Conservation (phyloP, 2,888 invertebrate genomes). For the Nipponacmea schrenckii region DNA sequence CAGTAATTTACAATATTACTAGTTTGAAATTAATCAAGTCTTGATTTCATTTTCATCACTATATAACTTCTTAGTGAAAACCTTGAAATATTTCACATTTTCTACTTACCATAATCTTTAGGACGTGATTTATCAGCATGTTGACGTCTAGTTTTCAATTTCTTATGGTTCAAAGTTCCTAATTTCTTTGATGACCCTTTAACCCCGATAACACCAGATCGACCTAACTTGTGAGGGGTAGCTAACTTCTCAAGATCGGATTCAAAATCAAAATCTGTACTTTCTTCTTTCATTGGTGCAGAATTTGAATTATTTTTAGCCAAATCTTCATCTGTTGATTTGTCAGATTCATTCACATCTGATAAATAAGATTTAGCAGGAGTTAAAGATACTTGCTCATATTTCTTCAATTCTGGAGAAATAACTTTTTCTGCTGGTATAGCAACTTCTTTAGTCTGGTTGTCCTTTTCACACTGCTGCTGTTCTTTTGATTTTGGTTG, state of each 20-base stretch:
- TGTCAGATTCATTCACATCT: slow-evolving; percentile 14
- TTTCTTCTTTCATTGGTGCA: slow-evolving; percentile 20
- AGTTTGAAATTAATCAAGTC: too few relatives aligned
- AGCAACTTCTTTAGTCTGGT: too few relatives aligned
- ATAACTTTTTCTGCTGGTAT: background rate
- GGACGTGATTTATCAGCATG: background rate
- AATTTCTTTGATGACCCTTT: slow-evolving; percentile 16
- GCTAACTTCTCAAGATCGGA: slow-evolving; percentile 36
- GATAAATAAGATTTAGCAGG: slow-evolving; percentile 8
- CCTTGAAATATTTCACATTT: too few relatives aligned
- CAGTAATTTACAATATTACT: too few relatives aligned
- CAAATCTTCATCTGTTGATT: slow-evolving; percentile 7
- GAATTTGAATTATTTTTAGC: background rate
- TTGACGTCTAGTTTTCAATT: slow-evolving; percentile 8
- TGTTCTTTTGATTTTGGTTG: too few relatives aligned
- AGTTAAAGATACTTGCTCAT: slow-evolving; percentile 11
- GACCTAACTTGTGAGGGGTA: slow-evolving; percentile 18
- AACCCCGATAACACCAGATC: slow-evolving; percentile 1
- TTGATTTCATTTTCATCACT: too few relatives aligned
- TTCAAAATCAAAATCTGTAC: slow-evolving; percentile 31
- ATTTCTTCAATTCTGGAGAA: slow-evolving; percentile 14
- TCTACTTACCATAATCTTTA: background rate
- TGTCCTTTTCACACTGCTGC: too few relatives aligned
- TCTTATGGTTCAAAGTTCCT: slow-evolving; percentile 10
- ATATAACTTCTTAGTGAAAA: too few relatives aligned